Evolutionary conservation across 1,140 invertebrate species (phyloP), one percentile per base, ranked within the genome.

Genomic region (Meloidogyne chitwoodi): DNA sequence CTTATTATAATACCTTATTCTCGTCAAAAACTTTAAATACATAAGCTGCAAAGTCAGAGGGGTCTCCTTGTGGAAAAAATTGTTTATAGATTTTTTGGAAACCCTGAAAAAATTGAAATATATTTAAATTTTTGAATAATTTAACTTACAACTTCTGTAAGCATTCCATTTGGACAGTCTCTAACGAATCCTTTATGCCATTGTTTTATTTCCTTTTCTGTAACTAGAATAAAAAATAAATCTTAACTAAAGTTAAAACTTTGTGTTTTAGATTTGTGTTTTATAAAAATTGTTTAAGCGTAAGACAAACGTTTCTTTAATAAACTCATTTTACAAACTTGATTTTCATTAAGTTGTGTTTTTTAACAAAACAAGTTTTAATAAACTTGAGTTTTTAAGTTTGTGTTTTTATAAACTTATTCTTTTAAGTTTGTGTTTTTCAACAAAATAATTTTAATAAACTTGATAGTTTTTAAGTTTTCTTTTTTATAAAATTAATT

Each of bases 21-120:
- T 96, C 94, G 88, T 98, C 95, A 89, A 98, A 98, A 41, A 98
- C 95, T 88, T 95, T 92, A 90, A 98, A 98, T 29, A 98, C 94
- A 82, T 96, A 91, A 31, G 93, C 93, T 24, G 95, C 94, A 88
- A 98, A 98, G 90, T 96, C 96, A 82, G 93, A 94, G 26, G 95
- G 95, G 90, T 98, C 94, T 81, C 86, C 86, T 91, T 96, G 93
- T 69, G 95, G 77, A 89, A 98, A 98, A 90, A 98, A 98, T 89
- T 98, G 95, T 90, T 95, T 94, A 91, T 98, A 98, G 87, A 98
- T 98, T 90, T 94, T 95, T 87, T 97, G 94, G 90, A 98, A 98
- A 75, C 94, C 95, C 94, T 96, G 90, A 82, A 79, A 75, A 16
- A 0, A 26, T 14, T 38, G 29, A 31, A 16, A 19, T 26, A 41